A percentile compares a stretch with the other conserved stretches of the same genome.
phyloP scores from a whole-genome alignment of 2,113 vertebrate genomes.

The Misgurnus anguillicaudatus region DNA sequence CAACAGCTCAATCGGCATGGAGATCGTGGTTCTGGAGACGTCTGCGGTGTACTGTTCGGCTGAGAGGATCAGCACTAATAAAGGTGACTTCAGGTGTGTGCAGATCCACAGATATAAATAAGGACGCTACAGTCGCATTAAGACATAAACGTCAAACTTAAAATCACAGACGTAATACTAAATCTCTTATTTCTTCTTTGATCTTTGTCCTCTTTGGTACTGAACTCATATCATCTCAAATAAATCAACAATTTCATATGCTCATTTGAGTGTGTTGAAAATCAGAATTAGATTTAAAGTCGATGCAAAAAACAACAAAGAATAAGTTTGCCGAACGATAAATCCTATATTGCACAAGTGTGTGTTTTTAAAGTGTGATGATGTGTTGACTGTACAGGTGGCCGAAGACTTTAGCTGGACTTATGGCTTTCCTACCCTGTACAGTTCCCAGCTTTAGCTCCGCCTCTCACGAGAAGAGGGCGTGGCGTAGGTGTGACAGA shows the following conservation, averaged over 20 bases:
- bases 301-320: no score
- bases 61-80: conserved; percentile 86
- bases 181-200: no score
- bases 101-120: conserved; percentile 2
- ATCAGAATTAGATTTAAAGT: no score
- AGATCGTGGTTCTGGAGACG: conserved; percentile 87
- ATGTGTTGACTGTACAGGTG: conserved; percentile 71
- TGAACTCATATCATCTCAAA: no score
- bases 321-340: no score
- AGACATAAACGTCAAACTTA: no score
- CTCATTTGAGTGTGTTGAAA: no score
- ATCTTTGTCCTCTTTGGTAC: no score
- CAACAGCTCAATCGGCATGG: conserved; percentile 81
- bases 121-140: neutral
- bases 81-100: conserved; percentile 88
- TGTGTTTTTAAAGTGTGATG: neutral
- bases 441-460: conserved; percentile 73
- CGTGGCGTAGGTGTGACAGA: conserved; percentile 84
- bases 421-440: conserved; percentile 82
- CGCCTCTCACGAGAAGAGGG: conserved; percentile 76
- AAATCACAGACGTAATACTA: no score
- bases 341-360: no score
- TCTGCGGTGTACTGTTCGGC: conserved; percentile 83
- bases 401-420: conserved; percentile 86
- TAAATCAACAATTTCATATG: no score